Evolutionary conservation across 2,113 vertebrate species (phyloP).

Genomic region (Pangasianodon gigas): DNA sequence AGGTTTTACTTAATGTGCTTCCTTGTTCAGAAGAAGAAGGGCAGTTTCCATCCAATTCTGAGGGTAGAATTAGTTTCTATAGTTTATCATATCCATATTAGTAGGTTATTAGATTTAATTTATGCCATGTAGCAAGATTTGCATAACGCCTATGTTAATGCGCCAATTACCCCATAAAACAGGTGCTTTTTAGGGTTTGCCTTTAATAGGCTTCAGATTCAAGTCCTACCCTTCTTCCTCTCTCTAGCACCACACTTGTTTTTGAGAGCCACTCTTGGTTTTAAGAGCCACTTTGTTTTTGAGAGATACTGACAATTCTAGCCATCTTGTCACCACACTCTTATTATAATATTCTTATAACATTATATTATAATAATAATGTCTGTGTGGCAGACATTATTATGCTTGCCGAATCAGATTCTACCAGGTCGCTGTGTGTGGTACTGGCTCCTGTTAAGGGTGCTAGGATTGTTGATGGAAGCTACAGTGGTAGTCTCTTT

Average conservation of each 20-base stretch:
- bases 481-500: not conserved
- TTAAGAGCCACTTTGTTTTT: no score
- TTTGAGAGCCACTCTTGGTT: no score
- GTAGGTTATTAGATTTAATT: not conserved
- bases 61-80: not conserved
- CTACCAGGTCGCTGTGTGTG: not conserved
- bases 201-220: no score
- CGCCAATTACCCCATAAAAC: no score
- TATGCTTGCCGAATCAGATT: not conserved
- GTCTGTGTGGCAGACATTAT: not conserved
- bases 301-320: not conserved
- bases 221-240: not conserved
- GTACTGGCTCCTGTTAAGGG: not conserved
- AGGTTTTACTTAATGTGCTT: not conserved
- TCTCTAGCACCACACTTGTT: not conserved
- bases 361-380: not conserved
- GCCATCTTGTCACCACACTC: not conserved
- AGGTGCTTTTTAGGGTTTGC: no score
- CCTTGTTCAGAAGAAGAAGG: not conserved
- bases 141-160: not conserved
- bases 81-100: not conserved
- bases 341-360: not conserved
- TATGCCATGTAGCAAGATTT: not conserved
- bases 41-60: not conserved
- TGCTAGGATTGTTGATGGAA: not conserved